Evolutionary conservation across 92 coral and sea anemone genomes (phyloP), one percentile per base, ranked within the genome.

Genomic region (Blastomussa wellsi): DNA sequence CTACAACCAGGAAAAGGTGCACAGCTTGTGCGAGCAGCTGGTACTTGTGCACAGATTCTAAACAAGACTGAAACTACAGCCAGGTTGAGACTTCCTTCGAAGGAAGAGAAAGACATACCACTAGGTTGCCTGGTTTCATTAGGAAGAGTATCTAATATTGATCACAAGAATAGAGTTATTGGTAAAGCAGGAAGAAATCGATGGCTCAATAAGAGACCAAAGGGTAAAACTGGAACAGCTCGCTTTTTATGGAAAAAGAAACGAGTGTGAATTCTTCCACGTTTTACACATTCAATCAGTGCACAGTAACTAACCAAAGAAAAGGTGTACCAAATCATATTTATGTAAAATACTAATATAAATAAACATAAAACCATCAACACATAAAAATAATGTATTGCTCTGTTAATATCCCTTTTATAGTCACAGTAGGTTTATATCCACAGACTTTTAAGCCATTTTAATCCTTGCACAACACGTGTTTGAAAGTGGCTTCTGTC

Each of bases 131-230:
- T 96, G 89, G 99, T 97, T 29, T 86, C 99, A 0, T 86, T 96
- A 19, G 99, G 99, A 47, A 92, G 98, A 65, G 98, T 93, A 24
- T 96, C 99, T 24, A 96, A 96, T 66, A 88, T 96, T 74, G 98
- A 96, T 75, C 96, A 96, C 62, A 92, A 89, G 87, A 93, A 96
- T 73, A 64, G 96, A 70, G 95, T 96, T 39, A 96, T 96, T 77
- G 99, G 99, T 39, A 96, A 96, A 81, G 99, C 99, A 70, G 99
- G 99, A 0, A 92, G 99, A 49, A 95, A 93, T 82, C 91, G 99
- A 35, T 96, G 99, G 99, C 93, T 96, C 48, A 95, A 95, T 67
- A 87, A 91, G 79, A 81, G 95, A 75, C 99, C 99, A n/a, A 96
- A 91, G 51, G 99, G 99, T 70, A 95, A 96, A 85, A 96, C 99